Evolutionary conservation across 2,113 vertebrate species (phyloP).

Genomic region (Phylloscopus trochilus): DNA sequence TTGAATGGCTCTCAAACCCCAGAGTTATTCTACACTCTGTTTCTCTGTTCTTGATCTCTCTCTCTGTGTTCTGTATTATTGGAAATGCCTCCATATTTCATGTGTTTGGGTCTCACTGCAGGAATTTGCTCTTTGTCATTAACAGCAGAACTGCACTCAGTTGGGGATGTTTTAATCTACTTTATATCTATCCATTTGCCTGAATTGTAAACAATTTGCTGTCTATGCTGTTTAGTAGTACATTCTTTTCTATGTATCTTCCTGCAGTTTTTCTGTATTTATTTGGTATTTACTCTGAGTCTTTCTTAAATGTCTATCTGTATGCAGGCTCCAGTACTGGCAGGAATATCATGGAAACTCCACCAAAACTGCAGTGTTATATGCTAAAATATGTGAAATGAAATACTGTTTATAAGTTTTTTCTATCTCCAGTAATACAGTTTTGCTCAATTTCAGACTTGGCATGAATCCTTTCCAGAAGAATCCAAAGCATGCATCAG

Average conservation of each 20-base stretch:
- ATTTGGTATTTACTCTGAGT: not conserved
- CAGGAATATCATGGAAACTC: not conserved
- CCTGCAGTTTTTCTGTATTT: not conserved
- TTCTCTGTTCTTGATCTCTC: not conserved
- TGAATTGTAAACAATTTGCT: not conserved
- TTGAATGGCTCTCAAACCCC: not conserved
- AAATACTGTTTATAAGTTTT: not conserved
- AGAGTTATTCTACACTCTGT: not conserved
- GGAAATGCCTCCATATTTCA: not conserved
- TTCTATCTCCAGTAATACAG: not conserved
- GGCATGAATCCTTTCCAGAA: slow-evolving; percentile 96
- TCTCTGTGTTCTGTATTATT: not conserved
- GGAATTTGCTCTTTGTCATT: not conserved
- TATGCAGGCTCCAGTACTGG: not conserved
- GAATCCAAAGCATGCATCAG: slow-evolving; percentile 91
- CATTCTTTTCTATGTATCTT: not conserved
- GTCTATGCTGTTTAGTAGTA: not conserved
- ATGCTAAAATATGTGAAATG: not conserved
- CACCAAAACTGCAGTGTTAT: not conserved
- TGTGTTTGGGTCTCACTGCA: not conserved
- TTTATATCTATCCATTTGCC: not conserved
- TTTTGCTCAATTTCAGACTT: slow-evolving; percentile 72
- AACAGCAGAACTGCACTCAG: not conserved
- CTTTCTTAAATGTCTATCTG: not conserved
- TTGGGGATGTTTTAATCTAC: not conserved